Conservation (phyloP, 2,113 vertebrate species). For the Plecotus auritus region DNA sequence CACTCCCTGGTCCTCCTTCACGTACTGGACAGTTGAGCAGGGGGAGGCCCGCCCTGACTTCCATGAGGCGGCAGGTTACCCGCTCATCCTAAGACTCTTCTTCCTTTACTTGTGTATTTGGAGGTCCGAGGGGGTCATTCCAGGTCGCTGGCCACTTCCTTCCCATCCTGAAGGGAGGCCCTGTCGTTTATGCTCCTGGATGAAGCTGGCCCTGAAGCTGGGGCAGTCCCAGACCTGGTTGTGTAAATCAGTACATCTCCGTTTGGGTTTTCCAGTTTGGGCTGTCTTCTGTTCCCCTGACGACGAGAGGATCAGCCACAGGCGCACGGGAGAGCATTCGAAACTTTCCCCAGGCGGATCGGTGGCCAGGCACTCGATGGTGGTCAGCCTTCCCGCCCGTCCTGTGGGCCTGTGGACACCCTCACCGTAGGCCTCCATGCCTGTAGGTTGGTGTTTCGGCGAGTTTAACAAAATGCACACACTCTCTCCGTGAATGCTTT, state of each 20-base stretch:
- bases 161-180: too few species aligned
- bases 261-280: neutral
- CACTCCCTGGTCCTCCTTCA: neutral
- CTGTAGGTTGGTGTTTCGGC: neutral
- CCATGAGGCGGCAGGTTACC: neutral
- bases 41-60: neutral
- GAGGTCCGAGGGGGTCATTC: too few species aligned
- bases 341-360: neutral
- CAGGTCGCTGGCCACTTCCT: too few species aligned
- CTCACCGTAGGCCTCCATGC: too few species aligned
- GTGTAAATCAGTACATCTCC: neutral
- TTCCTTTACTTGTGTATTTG: too few species aligned
- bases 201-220: neutral
- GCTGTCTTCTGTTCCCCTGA: neutral
- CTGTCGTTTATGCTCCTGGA: neutral
- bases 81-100: neutral
- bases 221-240: neutral
- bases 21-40: neutral
- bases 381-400: too few species aligned
- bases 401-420: too few species aligned
- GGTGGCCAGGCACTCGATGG: too few species aligned
- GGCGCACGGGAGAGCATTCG: neutral
- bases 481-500: neutral
- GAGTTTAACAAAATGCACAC: neutral
- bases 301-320: neutral